Base-by-base conservation (phyloP, 2,113 vertebrate genomes). In the Neodon shergylaensis region DNA sequence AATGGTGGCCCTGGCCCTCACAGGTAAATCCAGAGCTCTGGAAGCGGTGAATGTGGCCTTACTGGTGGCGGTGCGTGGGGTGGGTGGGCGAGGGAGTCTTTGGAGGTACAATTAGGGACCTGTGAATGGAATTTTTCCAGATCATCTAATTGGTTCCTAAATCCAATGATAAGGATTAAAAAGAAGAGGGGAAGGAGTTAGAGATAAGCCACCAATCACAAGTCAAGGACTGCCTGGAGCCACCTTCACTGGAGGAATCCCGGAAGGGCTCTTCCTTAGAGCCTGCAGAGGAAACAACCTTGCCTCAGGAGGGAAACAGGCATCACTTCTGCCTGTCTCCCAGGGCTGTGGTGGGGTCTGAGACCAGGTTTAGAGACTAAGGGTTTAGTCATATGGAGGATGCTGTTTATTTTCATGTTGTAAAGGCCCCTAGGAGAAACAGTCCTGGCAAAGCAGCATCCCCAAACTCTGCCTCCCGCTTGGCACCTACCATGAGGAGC, bases 401-500 rank as follows among this genome's bases (percentile, higher is more conserved):
- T 33, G 17, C 10, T 90, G 76, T 79, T 86, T 73, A 73, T 66
- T 93, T 86, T 47, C 79, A 65, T 8, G 54, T 21, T 84, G 90
- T 0, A 17, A 72, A 70, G 72, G 61, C 54, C 49, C 31, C 84
- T 44, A 13, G 61, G 82, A 79, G 74, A 92, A 63, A 94, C 65
- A 83, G 49, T 21, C 58, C 12, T 28, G 31, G 33, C 61, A 82
- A 52, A 66, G 49, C 52, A 72, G 42, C 6, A 2, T 0, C 76
- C 73, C 82, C 13, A 12, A 39, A 3, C 63, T 28, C 33, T 14
- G 19, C 68, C 92, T 93, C 49, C 81, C 2, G 73, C 58, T 63
- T 36, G 21, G 14, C 66, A 98, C 99, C 98, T 98, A 99, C 99
- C 99, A 99, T 99, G 88, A 99, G 99, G 96, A 99, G 99, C 77